Base-by-base conservation (phyloP, 2,888 invertebrate genomes). In the Euproctis similis region DNA sequence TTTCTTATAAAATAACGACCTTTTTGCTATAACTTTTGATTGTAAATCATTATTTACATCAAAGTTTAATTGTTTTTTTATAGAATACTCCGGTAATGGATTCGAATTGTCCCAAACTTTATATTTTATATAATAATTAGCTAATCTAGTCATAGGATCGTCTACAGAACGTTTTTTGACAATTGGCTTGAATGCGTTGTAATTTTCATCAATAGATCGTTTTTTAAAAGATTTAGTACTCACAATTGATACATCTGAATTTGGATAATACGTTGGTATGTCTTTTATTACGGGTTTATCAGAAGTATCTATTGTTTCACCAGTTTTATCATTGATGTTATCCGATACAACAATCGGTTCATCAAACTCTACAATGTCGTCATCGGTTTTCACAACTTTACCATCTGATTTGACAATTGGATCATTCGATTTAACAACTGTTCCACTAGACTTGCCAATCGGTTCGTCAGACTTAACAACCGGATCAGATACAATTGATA, bases 51-150 rank as follows among this genome's bases (percentile, higher is more conserved):
- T 75, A 12, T 47, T 42, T 0, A 69, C 57, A 5, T 67, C 59
- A 10, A 46, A 61, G 0, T 39, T 33, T 2, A 37, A 31, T 1
- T 39, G 17, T 14, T 16, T 30, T 19, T 36, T 42, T 9, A 31
- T 24, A 8, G 45, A 46, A 12, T 31, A 28, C 13, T 38, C 28
- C 1, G 31, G 2, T 2, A 13, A 12, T 2, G 48, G 43, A 17
- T 75, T 73, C 0, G 66, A 55, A 8, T 52, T 52, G 4, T 50
- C 51, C 80, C 77, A 81, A 0, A 61, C 41, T 46, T 80, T 77
- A 30, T 74, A 59, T 48, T 82, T 82, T 0, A 60, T 42, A 37
- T 70, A 77, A 35, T 74, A 77, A 28, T 69, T 66, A 1, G 71
- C 40, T 5, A 76, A 34, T 28, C 65, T 52, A 0, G 54, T 34